A percentile compares a stretch with the other conserved stretches of the same genome.
Conservation (phyloP, 2,888 invertebrate species). For the Drosophila anceps region DNA sequence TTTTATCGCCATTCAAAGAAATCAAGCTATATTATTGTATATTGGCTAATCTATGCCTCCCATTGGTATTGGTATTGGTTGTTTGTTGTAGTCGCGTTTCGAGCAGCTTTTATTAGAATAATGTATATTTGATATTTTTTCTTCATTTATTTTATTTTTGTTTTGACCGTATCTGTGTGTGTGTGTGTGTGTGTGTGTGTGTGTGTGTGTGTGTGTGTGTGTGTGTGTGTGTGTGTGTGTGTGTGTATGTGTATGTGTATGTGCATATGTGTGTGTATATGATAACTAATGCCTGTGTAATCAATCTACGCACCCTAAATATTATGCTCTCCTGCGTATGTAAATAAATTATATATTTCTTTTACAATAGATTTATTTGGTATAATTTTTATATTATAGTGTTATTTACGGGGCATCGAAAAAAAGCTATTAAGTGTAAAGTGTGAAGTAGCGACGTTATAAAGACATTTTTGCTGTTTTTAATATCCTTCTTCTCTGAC, state of each 20-base stretch:
- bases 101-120: not conserved
- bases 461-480: not conserved
- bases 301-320: not conserved
- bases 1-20: not conserved
- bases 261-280: not conserved
- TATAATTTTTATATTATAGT: not conserved
- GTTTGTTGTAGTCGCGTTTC: not conserved
- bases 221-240: not conserved
- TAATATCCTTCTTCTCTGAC: not conserved
- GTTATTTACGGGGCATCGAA: not conserved
- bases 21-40: not conserved
- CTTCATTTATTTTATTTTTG: not conserved
- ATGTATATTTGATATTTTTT: not conserved
- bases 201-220: not conserved
- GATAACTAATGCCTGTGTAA: constrained; percentile 1
- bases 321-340: not conserved
- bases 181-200: not conserved
- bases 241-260: not conserved
- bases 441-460: not conserved
- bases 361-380: not conserved
- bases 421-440: not conserved
- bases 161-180: not conserved
- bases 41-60: not conserved
- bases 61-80: not conserved
- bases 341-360: not conserved